Evolutionary conservation across 1,140 invertebrate genomes (phyloP).

Genomic region (Panagrolaimus sp.): DNA sequence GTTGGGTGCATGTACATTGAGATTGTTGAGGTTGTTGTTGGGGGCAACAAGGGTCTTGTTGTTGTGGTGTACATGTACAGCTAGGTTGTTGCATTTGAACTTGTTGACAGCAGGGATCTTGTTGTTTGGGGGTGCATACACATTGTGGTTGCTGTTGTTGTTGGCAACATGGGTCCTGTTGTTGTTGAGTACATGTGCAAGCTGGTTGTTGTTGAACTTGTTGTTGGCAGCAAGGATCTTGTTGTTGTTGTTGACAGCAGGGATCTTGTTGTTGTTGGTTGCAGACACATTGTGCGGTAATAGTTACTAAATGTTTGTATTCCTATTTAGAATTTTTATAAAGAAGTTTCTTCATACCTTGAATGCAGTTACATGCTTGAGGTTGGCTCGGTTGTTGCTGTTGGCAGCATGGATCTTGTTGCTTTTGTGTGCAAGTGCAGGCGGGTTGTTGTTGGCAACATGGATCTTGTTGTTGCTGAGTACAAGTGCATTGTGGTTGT

Average conservation of each 20-base stretch:
- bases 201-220: too few relatives aligned
- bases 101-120: conserved; percentile 8
- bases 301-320: not conserved
- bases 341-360: not conserved
- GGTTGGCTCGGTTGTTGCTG: conserved; percentile 13
- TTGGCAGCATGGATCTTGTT: conserved; percentile 14
- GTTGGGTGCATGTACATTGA: too few relatives aligned
- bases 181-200: too few relatives aligned
- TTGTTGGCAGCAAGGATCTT: too few relatives aligned
- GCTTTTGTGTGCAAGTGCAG: not conserved
- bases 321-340: not conserved
- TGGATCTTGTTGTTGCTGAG: not conserved
- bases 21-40: too few relatives aligned
- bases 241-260: too few relatives aligned
- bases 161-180: too few relatives aligned
- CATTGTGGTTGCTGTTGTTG: not conserved
- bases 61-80: too few relatives aligned
- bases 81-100: too few relatives aligned
- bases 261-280: too few relatives aligned
- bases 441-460: not conserved
- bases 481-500: not conserved
- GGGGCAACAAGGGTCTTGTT: too few relatives aligned
- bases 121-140: conserved; percentile 6
- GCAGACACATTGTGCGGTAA: conserved; percentile 2
- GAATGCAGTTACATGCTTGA: conserved; percentile 2